Base-by-base conservation (phyloP, 1,140 invertebrate species). In the Zophobas morio region DNA sequence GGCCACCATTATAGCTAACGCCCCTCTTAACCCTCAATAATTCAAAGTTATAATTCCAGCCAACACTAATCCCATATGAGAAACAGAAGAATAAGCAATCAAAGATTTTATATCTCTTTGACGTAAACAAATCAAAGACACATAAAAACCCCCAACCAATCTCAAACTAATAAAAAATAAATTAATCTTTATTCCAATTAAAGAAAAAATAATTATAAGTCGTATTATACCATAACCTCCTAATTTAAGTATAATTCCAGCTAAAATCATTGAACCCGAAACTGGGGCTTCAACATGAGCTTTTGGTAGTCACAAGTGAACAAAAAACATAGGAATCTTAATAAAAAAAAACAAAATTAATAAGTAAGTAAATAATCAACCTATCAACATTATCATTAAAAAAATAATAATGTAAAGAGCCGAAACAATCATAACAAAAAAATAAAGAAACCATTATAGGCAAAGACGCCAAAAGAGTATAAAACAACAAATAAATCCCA, bases 281-380 rank as follows among this genome's bases (percentile, higher is more conserved):
- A 92, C 83, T n/a, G 92, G 91, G 80, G 91, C 91, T 83, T 94
- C 91, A 33, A 93, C 91, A 91, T 93, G 92, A 88, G 91, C 92
- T 74, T 92, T 93, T 66, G 92, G 92, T 70, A 94, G 85, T 85
- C 92, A 93, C 82, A 92, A 87, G 90, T 93, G 92, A 87, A 91
- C 78, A 83, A 90, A 87, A 90, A 88, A 93, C 86, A 92, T 89
- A 34, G 92, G 92, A 82, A 92, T 88, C 88, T 93, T 93, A 70
- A 93, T 88, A 86, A 92, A 88, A 91, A 20, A 93, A 93, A 80
- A 88, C 87, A 76, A 89, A 80, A 82, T 88, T 85, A 86, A 91
- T 86, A 83, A 82, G 84, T 81, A 88, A 82, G 87, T 88, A 89
- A 84, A 90, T 82, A 80, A 88, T 87, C 82, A 84, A 86, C 82